A percentile compares a stretch with the other conserved stretches of the same genome.
Conservation (phyloP, 2,888 invertebrate genomes). For the Galeopsomyia nigrocyanea region DNA sequence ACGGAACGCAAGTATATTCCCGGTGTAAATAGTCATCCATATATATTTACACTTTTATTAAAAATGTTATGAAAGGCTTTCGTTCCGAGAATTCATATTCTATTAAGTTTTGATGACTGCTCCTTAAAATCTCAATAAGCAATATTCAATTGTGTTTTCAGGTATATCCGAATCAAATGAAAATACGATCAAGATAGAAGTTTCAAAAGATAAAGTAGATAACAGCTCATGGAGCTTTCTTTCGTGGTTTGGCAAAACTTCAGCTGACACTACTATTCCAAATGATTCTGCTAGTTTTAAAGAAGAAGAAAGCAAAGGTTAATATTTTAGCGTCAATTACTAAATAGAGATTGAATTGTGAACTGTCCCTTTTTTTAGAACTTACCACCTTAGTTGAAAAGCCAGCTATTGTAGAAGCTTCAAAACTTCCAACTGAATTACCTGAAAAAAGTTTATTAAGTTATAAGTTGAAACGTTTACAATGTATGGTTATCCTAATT, state of each 20-base stretch:
- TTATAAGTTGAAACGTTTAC: constrained; percentile 21
- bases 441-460: neutral
- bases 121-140: neutral
- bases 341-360: neutral
- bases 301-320: neutral
- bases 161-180: neutral
- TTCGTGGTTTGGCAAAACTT: neutral
- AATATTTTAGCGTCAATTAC: neutral
- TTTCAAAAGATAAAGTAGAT: neutral
- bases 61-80: constrained; percentile 2
- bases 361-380: neutral
- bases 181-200: neutral
- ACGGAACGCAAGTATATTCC: constrained; percentile 23
- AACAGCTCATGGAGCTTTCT: neutral
- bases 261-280: neutral
- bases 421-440: neutral
- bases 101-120: constrained; percentile 2
- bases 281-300: neutral
- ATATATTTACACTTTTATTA: neutral
- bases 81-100: constrained; percentile 42
- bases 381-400: constrained; percentile 18
- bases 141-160: neutral
- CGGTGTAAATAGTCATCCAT: constrained; percentile 15
- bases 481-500: constrained; percentile 13
- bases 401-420: constrained; percentile 8